These are phyloP conservation scores for Sinodicranocentrus sp. DNA, from an alignment of 2,888 invertebrate species.

Conservation along the genomic window DNA sequence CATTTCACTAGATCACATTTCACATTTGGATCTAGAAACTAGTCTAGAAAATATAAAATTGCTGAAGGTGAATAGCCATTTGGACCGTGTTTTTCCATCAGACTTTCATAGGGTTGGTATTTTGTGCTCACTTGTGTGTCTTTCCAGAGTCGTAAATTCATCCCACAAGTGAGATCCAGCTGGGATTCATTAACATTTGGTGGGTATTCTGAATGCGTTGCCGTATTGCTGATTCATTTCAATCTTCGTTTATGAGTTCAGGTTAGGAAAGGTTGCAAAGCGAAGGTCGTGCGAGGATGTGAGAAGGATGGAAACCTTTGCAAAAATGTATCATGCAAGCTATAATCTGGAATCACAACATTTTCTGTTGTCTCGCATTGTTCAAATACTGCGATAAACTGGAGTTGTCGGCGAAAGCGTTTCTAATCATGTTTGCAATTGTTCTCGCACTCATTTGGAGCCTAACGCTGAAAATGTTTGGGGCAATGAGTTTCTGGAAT, in stretches of 20 bases:
- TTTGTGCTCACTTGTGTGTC: neutral
- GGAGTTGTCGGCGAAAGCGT: neutral
- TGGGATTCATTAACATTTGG: neutral
- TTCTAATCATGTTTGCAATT: neutral
- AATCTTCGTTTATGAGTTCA: conserved; percentile 44
- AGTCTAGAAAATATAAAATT: neutral
- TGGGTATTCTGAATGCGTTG: too few species aligned
- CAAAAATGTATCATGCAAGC: conserved; percentile 39
- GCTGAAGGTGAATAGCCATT: neutral
- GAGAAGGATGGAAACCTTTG: conserved; percentile 22
- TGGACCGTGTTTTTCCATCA: neutral
- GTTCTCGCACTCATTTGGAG: conserved; percentile 13
- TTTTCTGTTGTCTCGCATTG: conserved; percentile 26
- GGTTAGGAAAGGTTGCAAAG: neutral
- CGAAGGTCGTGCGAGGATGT: conserved; percentile 12
- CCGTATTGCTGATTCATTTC: conserved; percentile 23
- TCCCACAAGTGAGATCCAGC: neutral
- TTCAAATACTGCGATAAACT: conserved; percentile 19
- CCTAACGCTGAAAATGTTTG: conserved; percentile 32
- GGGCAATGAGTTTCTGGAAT: conserved; percentile 36
- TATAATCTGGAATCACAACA: conserved; percentile 20
- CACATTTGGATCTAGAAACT: neutral
- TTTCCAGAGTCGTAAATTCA: neutral
- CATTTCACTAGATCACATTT: too few species aligned
- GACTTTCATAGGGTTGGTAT: neutral